Percentiles rank a stretch among this genome's conserved stretches.
These are phyloP conservation scores for Agriopis marginaria DNA, from an alignment of 2,888 invertebrate genomes.

Conservation along the genomic window DNA sequence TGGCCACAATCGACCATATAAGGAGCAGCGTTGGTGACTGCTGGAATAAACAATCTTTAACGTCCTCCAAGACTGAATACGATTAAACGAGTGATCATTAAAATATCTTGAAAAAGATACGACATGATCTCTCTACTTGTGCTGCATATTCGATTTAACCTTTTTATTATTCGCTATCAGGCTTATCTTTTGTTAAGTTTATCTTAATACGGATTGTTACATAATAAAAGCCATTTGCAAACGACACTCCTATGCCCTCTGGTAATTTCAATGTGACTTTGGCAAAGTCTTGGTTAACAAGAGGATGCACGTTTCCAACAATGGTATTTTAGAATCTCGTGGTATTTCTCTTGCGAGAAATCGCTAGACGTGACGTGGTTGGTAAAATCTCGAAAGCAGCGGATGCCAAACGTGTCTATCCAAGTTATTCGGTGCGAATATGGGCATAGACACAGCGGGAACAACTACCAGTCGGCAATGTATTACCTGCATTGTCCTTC, in stretches of 20 bases:
- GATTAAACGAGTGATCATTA: constrained; percentile 65
- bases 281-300: constrained; percentile 38
- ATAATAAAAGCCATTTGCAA: constrained; percentile 26
- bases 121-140: constrained; percentile 39
- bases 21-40: constrained; percentile 58
- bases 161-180: constrained; percentile 35
- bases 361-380: constrained; percentile 67
- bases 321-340: constrained; percentile 65
- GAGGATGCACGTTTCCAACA: constrained; percentile 57
- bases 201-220: constrained; percentile 22
- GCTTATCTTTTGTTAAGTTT: constrained; percentile 34
- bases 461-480: constrained; percentile 48
- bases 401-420: constrained; percentile 62
- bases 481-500: constrained; percentile 45
- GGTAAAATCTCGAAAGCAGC: constrained; percentile 59
- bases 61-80: constrained; percentile 58
- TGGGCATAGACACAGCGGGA: constrained; percentile 62
- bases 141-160: constrained; percentile 33
- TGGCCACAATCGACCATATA: constrained; percentile 63
- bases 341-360: constrained; percentile 65
- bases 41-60: constrained; percentile 68
- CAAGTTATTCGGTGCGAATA: constrained; percentile 61
- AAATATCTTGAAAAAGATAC: constrained; percentile 61
- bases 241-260: constrained; percentile 13
- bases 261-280: constrained; percentile 31